A percentile compares a stretch with the other conserved stretches of the same genome.
Evolutionary conservation across 2,797 vertebrate species (phyloP).

Genomic region (Phrynocephalus forsythii): DNA sequence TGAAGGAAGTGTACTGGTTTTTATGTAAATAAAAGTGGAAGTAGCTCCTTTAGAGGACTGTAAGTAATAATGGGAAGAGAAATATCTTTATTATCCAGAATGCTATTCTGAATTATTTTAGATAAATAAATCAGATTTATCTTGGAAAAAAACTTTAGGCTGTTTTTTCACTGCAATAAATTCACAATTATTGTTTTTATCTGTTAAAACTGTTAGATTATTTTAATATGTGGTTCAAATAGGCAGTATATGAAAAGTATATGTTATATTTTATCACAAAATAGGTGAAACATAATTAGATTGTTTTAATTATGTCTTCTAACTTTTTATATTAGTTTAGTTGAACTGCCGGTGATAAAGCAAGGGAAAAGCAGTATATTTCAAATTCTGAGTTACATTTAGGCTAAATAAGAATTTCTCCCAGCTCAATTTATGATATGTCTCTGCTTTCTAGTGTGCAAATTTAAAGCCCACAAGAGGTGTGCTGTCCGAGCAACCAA

Average conservation of each 20-base stretch:
- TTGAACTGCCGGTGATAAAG: neutral
- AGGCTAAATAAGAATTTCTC: neutral
- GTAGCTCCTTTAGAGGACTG: neutral
- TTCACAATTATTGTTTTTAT: neutral
- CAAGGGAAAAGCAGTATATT: neutral
- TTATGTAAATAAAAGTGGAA: neutral
- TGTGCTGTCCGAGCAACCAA: slow-evolving; percentile 94
- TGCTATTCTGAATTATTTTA: neutral
- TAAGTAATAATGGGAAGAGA: neutral
- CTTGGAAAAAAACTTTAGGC: neutral
- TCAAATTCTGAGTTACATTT: neutral
- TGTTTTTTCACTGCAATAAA: neutral
- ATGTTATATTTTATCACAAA: neutral
- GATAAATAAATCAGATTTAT: neutral
- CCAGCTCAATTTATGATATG: neutral
- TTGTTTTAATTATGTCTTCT: neutral
- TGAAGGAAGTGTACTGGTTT: too few relatives aligned
- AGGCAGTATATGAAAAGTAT: neutral
- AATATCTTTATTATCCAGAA: neutral
- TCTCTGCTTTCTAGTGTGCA: slow-evolving; percentile 85
- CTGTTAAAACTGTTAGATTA: neutral
- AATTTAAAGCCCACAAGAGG: slow-evolving; percentile 96
- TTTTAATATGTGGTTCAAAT: neutral
- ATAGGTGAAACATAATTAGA: neutral
- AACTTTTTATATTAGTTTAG: neutral